Evolutionary conservation across 1,140 invertebrate genomes (phyloP), one percentile per base, ranked within the genome.

Genomic region (Araneus ventricosus): DNA sequence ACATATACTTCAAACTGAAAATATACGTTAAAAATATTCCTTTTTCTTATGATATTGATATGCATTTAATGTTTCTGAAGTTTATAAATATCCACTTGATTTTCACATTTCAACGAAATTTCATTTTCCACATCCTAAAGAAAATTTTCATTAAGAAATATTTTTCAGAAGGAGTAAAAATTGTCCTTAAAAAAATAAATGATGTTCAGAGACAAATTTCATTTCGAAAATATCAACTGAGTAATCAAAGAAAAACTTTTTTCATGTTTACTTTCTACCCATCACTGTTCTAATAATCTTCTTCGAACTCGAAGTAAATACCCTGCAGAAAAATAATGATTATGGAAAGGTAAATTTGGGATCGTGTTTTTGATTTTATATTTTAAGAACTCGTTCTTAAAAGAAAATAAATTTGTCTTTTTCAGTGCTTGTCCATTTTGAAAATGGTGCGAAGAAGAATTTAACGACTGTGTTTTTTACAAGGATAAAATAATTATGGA

Each of bases 201-300:
- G 79, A 41, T 41, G 80, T 82, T 82, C 45, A 52, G 80, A 82
- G 45, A 45, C 80, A 82, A 82, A 82, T 82, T 82, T 52, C 41
- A 82, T 82, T 45, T 30, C 80, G 80, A 82, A 82, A 82, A 75
- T 41, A 52, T 82, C 39, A 52, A 27, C 41, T 82, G 45, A 45
- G 41, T 52, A 27, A 82, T 82, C 80, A 82, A 45, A 45, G 45
- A 52, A 75, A 34, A 82, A 45, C 39, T 41, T 24, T n/a, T 41
- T 45, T 17, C 24, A 82, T 27, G 7, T 82, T 45, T 82, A 27
- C 39, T 45, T 41, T 67, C 24, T 82, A 82, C 3, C 45, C 30
- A 6, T 41, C 4, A 37, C 22, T 27, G n/a, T 70, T 30, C 27
- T 70, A 70, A 34, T 70, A 10, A 70, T 70, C 27, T 34, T 70